Percentiles rank a stretch among this genome's conserved stretches.
Evolutionary conservation across 2,797 vertebrate genomes (phyloP).

Genomic region (Diplodus puntazzo): DNA sequence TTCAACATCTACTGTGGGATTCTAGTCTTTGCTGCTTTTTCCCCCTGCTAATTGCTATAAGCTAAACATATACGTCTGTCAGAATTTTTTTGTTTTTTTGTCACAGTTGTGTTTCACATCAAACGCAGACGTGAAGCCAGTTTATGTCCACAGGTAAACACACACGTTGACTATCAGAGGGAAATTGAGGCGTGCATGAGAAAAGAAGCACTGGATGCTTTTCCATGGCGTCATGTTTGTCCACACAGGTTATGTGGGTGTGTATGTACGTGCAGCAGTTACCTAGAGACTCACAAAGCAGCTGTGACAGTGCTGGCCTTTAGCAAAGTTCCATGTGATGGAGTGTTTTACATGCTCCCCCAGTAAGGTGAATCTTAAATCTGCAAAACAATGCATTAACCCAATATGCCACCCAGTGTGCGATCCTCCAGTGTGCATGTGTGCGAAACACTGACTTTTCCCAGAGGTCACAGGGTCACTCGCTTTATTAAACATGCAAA

Average conservation of each 20-base stretch:
- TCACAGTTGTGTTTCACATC: slow-evolving; percentile 13
- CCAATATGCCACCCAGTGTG: slow-evolving; percentile 23
- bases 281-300: slow-evolving; percentile 41
- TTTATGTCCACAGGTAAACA: slow-evolving; percentile 5
- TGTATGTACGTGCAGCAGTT: slow-evolving; percentile 39
- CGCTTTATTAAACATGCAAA: slow-evolving; percentile 29
- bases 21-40: slow-evolving; percentile 24
- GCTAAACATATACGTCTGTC: slow-evolving; percentile 16
- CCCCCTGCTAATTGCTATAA: slow-evolving; percentile 49
- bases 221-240: neutral
- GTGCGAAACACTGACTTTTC: slow-evolving; percentile 1
- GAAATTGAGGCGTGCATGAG: neutral
- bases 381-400: slow-evolving; percentile 38
- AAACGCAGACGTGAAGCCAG: neutral
- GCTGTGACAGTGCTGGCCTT: slow-evolving; percentile 67
- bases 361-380: slow-evolving; percentile 40
- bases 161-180: neutral
- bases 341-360: slow-evolving; percentile 43
- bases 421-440: neutral
- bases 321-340: slow-evolving; percentile 60
- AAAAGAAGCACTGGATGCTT: slow-evolving; percentile 10
- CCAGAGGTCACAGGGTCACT: slow-evolving; percentile 45
- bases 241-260: slow-evolving; percentile 12
- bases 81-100: slow-evolving; percentile 20
- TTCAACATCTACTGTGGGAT: slow-evolving; percentile 55